These are phyloP conservation scores for Apodemia hepburni DNA, from an alignment of 2,888 invertebrate species.

Conservation along the genomic window DNA sequence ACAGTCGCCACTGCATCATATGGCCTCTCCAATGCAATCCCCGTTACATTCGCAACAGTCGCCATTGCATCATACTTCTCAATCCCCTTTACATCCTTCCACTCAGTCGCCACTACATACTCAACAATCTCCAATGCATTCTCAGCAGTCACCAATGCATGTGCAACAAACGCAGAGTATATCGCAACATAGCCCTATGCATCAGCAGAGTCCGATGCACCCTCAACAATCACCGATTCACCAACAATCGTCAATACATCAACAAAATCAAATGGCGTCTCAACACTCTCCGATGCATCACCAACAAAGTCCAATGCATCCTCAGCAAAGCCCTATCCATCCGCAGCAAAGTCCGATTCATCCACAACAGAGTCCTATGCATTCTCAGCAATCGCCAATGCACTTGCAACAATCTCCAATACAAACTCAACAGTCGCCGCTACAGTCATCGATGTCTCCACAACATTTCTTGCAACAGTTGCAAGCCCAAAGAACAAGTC, in stretches of 20 bases:
- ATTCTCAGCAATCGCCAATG: slow-evolving; percentile 47
- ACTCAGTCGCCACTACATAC: slow-evolving; percentile 64
- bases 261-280: slow-evolving; percentile 49
- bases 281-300: slow-evolving; percentile 55
- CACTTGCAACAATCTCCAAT: slow-evolving; percentile 47
- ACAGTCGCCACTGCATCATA: slow-evolving; percentile 43
- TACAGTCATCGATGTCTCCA: slow-evolving; percentile 46
- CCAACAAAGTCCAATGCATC: slow-evolving; percentile 55
- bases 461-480: slow-evolving; percentile 52
- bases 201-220: slow-evolving; percentile 44
- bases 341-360: slow-evolving; percentile 55
- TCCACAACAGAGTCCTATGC: slow-evolving; percentile 52
- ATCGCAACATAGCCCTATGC: slow-evolving; percentile 50
- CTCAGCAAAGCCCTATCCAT: slow-evolving; percentile 53
- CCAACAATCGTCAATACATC: slow-evolving; percentile 42
- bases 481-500: slow-evolving; percentile 70
- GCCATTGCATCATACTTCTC: slow-evolving; percentile 56
- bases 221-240: slow-evolving; percentile 55
- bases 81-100: slow-evolving; percentile 59
- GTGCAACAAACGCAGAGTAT: slow-evolving; percentile 52
- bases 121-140: slow-evolving; percentile 61
- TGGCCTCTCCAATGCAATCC: slow-evolving; percentile 60
- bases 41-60: slow-evolving; percentile 67
- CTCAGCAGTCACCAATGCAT: slow-evolving; percentile 65
- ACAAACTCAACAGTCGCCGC: slow-evolving; percentile 55